phyloP scores from a whole-genome alignment of 2,888 invertebrate genomes.

The Orthosia cruda region DNA sequence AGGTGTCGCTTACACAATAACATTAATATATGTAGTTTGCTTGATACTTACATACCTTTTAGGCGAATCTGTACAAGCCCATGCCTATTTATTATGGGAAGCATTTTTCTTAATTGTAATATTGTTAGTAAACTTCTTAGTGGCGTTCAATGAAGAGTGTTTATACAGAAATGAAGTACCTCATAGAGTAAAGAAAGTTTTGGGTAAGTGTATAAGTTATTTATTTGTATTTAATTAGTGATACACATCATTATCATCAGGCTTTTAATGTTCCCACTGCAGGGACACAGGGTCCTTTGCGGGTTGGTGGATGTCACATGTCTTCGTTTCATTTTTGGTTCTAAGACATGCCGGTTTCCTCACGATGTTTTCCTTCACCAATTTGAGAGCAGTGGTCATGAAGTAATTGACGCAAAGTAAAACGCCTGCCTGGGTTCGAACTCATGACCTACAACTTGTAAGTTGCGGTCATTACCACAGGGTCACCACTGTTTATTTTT shows the following conservation, averaged over 20 bases:
- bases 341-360: too few species aligned
- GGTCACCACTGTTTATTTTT: too few species aligned
- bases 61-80: constrained; percentile 86
- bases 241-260: not conserved
- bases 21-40: constrained; percentile 84
- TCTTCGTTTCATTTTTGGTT: too few species aligned
- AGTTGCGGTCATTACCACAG: not conserved
- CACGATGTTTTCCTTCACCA: too few species aligned
- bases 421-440: too few species aligned
- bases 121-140: constrained; percentile 85
- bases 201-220: constrained; percentile 81
- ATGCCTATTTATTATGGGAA: constrained; percentile 86
- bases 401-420: too few species aligned
- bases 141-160: constrained; percentile 89
- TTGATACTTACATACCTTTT: constrained; percentile 86
- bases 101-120: constrained; percentile 87
- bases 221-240: not conserved
- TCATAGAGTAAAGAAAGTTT: constrained; percentile 87
- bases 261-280: too few species aligned
- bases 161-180: constrained; percentile 91
- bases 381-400: too few species aligned
- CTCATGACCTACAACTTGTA: not conserved
- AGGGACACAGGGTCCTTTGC: too few species aligned
- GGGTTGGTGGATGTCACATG: too few species aligned
- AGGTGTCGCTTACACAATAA: constrained; percentile 88